Conservation (phyloP, 1,140 invertebrate species). For the Formica exsecta region DNA sequence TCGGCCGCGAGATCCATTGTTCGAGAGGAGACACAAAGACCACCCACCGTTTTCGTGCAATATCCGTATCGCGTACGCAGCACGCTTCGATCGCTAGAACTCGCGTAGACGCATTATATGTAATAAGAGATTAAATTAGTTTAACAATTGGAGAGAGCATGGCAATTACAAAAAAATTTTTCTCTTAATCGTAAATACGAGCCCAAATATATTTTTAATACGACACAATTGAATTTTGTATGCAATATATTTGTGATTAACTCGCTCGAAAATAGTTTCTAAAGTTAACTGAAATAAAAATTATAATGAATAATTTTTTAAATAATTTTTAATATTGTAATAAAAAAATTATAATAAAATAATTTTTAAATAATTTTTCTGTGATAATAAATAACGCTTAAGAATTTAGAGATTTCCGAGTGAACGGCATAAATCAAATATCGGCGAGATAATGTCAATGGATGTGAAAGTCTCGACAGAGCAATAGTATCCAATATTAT, state of each 20-base stretch:
- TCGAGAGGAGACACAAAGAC: conserved; percentile 53
- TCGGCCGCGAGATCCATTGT: conserved; percentile 39
- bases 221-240: not conserved
- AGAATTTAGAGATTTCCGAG: not conserved
- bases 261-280: not conserved
- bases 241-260: not conserved
- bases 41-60: conserved; percentile 46
- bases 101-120: not conserved
- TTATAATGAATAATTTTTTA: too few species aligned
- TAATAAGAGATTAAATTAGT: not conserved
- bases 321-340: too few species aligned
- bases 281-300: too few species aligned
- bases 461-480: conserved; percentile 18
- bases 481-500: not conserved
- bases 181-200: not conserved
- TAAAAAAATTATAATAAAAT: too few species aligned
- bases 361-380: not conserved
- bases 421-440: not conserved
- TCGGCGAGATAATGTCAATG: conserved; percentile 25
- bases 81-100: conserved; percentile 2
- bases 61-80: conserved; percentile 8
- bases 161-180: not conserved
- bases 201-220: not conserved
- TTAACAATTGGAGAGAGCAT: conserved; percentile 11
- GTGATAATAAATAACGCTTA: not conserved